Evolutionary conservation across 2,888 invertebrate species (phyloP).

Genomic region (Cerceris ruficornis): DNA sequence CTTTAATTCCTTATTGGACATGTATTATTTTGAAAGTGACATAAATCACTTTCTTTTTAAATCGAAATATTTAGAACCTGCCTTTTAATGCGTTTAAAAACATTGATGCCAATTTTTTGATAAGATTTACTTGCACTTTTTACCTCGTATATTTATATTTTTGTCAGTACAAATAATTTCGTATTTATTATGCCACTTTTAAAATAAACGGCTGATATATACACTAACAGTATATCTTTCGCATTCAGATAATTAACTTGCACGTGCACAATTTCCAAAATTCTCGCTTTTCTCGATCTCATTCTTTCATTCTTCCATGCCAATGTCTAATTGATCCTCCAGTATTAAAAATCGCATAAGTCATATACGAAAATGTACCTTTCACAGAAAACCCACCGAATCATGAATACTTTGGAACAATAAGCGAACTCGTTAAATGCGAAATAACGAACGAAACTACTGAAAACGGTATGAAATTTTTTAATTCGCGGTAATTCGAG

Average conservation of each 20-base stretch:
- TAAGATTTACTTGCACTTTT: too few species aligned
- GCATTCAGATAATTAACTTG: background rate
- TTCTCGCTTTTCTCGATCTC: background rate
- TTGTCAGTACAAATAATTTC: too few species aligned
- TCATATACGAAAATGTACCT: too few species aligned
- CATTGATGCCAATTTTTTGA: too few species aligned
- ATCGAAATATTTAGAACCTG: too few species aligned
- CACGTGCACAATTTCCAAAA: too few species aligned
- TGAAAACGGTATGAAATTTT: slow-evolving; percentile 17
- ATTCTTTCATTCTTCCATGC: background rate
- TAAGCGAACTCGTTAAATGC: slow-evolving; percentile 50
- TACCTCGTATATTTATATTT: too few species aligned
- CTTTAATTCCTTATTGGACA: too few species aligned
- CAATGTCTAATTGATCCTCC: background rate
- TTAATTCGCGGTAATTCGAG: slow-evolving; percentile 36
- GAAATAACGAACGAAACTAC: slow-evolving; percentile 44
- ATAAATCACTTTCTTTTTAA: too few species aligned
- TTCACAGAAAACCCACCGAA: background rate
- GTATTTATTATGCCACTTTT: background rate
- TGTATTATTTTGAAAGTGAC: too few species aligned
- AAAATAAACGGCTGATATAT: background rate
- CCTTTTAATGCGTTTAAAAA: too few species aligned
- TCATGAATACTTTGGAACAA: slow-evolving; percentile 45
- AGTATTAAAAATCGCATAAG: background rate
- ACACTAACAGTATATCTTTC: background rate